Conservation (phyloP, 1,140 invertebrate species). For the Drosophila albomicans region DNA sequence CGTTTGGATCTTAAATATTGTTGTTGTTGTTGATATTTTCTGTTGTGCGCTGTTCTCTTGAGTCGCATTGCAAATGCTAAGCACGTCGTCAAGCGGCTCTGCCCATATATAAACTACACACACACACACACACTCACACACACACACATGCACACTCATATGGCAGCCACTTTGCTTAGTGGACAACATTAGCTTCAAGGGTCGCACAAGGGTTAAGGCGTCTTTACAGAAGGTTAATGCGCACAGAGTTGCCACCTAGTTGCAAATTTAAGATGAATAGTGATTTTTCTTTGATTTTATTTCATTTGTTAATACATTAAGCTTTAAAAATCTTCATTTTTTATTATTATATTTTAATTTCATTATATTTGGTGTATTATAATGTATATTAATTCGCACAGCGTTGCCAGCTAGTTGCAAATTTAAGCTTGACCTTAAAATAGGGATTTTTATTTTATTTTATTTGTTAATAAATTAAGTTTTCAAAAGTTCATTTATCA, state of each 20-base stretch:
- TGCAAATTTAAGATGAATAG: neutral
- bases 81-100: conserved; percentile 72
- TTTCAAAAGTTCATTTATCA: too few relatives aligned
- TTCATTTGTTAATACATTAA: too few relatives aligned
- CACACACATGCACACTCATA: too few relatives aligned
- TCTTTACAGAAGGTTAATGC: neutral
- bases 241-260: neutral
- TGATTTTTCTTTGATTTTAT: too few relatives aligned
- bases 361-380: too few relatives aligned
- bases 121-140: neutral
- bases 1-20: conserved; percentile 28
- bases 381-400: too few relatives aligned
- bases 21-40: conserved; percentile 16
- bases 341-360: too few relatives aligned
- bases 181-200: neutral
- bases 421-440: too few relatives aligned
- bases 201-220: neutral
- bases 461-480: too few relatives aligned
- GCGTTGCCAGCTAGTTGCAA: too few relatives aligned
- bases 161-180: neutral
- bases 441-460: too few relatives aligned
- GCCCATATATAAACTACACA: conserved; percentile 56
- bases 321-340: too few relatives aligned
- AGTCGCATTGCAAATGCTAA: conserved; percentile 75
- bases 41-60: conserved; percentile 42